Evolutionary conservation across 1,140 invertebrate genomes (phyloP).

Genomic region (Apis florea): DNA sequence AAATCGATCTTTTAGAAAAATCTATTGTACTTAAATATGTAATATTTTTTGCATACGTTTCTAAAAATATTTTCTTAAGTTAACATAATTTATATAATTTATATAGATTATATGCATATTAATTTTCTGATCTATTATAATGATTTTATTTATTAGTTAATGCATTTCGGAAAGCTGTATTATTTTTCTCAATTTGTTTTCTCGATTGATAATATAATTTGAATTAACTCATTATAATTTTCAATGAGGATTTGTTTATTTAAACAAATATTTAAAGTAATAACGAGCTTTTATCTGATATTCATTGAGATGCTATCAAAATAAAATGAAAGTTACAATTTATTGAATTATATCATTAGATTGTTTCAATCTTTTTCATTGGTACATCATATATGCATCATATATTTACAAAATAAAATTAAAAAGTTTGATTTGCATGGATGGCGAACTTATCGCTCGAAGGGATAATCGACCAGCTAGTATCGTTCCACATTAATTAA

Average conservation of each 20-base stretch:
- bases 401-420: background rate
- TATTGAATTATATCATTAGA: background rate
- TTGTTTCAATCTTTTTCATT: background rate
- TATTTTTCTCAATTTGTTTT: background rate
- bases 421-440: background rate
- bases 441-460: slow-evolving; percentile 12
- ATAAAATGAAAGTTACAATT: background rate
- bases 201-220: slow-evolving; percentile 4
- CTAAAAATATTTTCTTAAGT: background rate
- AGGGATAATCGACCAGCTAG: slow-evolving; percentile 36
- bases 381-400: background rate
- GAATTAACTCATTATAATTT: background rate
- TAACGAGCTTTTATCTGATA: background rate
- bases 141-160: background rate
- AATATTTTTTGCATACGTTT: background rate
- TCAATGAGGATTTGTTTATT: background rate
- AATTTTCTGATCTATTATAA: background rate
- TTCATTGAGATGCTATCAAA: background rate
- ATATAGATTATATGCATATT: background rate
- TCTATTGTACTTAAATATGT: background rate
- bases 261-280: background rate
- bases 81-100: background rate
- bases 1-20: background rate
- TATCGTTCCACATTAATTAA: slow-evolving; percentile 58
- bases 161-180: background rate